Conservation (phyloP, 1,140 invertebrate species). For the Nymphalis io region DNA sequence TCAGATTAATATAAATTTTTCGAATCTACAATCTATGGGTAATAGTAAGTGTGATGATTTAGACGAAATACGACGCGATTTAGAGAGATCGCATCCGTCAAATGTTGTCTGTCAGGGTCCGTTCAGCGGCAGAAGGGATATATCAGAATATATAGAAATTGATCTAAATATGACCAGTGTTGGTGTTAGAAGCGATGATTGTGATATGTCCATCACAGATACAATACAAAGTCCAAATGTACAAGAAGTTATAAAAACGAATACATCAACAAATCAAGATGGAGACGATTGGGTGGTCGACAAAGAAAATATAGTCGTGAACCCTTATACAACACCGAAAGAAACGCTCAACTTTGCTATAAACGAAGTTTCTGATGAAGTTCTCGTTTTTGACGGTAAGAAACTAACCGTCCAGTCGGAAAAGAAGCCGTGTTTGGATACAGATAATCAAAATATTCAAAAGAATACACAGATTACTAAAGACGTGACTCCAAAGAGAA, state of each 20-base stretch:
- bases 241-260: slow-evolving; percentile 46
- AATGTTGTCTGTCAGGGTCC: slow-evolving; percentile 49
- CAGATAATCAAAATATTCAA: slow-evolving; percentile 12
- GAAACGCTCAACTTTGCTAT: slow-evolving; percentile 59
- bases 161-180: slow-evolving; percentile 64
- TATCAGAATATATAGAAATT: slow-evolving; percentile 67
- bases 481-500: slow-evolving; percentile 41
- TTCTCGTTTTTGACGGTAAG: slow-evolving; percentile 70
- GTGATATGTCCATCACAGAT: slow-evolving; percentile 71
- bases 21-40: slow-evolving; percentile 48
- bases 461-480: background rate
- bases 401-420: slow-evolving; percentile 59
- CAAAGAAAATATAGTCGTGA: slow-evolving; percentile 69
- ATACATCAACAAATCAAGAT: slow-evolving; percentile 37
- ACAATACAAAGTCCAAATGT: slow-evolving; percentile 60
- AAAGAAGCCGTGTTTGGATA: slow-evolving; percentile 24
- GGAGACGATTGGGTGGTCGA: slow-evolving; percentile 56
- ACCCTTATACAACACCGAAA: slow-evolving; percentile 57
- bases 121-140: slow-evolving; percentile 38
- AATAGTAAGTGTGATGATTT: slow-evolving; percentile 59
- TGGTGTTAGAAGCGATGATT: slow-evolving; percentile 44
- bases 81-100: slow-evolving; percentile 38
- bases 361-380: slow-evolving; percentile 56
- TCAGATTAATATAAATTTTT: slow-evolving; percentile 63
- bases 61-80: slow-evolving; percentile 64